These are phyloP conservation scores for Tenodera sinensis DNA, from an alignment of 2,888 invertebrate species.

Conservation along the genomic window DNA sequence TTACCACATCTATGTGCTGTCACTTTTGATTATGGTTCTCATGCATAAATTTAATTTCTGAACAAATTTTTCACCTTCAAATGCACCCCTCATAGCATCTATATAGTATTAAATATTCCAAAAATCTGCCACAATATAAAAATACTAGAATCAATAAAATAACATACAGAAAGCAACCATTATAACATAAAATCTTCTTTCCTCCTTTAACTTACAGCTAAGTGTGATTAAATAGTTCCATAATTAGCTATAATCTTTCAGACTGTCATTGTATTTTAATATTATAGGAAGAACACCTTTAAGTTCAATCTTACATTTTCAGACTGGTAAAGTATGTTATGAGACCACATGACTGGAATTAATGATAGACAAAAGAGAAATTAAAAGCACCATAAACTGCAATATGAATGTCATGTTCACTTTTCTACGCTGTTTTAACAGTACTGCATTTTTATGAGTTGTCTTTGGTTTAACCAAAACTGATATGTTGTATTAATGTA, in stretches of 20 bases:
- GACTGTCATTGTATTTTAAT: not conserved
- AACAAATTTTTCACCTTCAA: not conserved
- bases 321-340: not conserved
- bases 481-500: not conserved
- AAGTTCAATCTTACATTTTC: not conserved
- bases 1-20: not conserved
- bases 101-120: not conserved
- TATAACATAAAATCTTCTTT: not conserved
- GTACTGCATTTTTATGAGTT: not conserved
- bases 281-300: not conserved
- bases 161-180: not conserved
- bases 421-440: not conserved
- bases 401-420: not conserved
- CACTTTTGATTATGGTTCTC: not conserved
- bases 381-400: not conserved
- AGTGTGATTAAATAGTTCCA: not conserved
- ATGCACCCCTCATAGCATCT: not conserved
- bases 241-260: not conserved
- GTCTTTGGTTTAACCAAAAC: not conserved
- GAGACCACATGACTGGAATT: not conserved
- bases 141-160: not conserved
- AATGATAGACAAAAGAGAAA: not conserved
- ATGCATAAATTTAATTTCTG: not conserved
- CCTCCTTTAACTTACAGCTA: not conserved
- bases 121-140: not conserved